Evolutionary conservation across 1,140 invertebrate genomes (phyloP), one percentile per base, ranked within the genome.

Genomic region (Scaptomyza pallida): DNA sequence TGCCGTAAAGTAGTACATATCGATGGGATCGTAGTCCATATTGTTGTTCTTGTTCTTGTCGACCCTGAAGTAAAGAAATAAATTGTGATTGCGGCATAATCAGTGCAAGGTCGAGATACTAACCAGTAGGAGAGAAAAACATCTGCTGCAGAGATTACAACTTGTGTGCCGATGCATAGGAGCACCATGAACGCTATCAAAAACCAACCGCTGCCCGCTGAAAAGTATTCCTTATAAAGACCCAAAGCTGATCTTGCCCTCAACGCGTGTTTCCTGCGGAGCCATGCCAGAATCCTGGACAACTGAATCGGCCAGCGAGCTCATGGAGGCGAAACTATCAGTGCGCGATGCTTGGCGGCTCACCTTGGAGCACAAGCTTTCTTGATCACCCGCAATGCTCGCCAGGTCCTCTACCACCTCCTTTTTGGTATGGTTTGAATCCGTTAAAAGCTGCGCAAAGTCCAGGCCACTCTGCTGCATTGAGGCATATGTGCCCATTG

Each of bases 401-500:
- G 61, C 72, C 1, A 45, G n/a, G 0, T 72, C 68, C 4, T 82
- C 69, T 0, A 63, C 5, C 0, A n/a, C 41, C 6, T 85, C 64
- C 0, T 77, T 74, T 15, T 55, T 21, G 5, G 26, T 37, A 0
- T 78, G 52, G 8, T 78, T 86, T 0, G 64, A 63, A n/a, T 71
- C 21, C 3, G 75, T 80, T 12, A 93, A 50, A 2, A 93, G 68
- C 72, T 92, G 76, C 0, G 93, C 92, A 70, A 97, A 97, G 52
- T 95, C 93, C 23, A 93, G 93, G 56, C 94, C 92, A 70, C 92
- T 92, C 3, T 92, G 89, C 40, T 95, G 91, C 23, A 97, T 91
- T 64, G 95, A 92, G 3, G 93, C 89, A 71, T 95, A 95, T 2
- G 92, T 93, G 17, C 95, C 95, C 75, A 93, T 92, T 74, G 95